phyloP scores from a whole-genome alignment of 1,140 invertebrate species.

The Cryptotermes secundus region DNA sequence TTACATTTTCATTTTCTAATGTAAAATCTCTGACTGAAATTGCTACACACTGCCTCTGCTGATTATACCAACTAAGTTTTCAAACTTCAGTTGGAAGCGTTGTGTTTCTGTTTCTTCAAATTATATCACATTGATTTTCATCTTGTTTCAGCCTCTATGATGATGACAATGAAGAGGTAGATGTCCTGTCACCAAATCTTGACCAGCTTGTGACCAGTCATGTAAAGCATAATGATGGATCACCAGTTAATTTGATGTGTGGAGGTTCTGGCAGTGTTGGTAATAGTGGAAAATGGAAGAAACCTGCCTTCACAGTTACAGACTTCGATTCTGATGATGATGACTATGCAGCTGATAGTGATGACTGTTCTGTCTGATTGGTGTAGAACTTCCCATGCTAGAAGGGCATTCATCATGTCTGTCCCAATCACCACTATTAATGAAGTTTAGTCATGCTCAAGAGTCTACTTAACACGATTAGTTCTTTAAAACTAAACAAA shows the following conservation, averaged over 20 bases:
- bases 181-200: slow-evolving; percentile 61
- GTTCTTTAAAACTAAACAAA: background rate
- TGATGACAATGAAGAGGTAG: slow-evolving; percentile 54
- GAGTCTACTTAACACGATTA: background rate
- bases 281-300: background rate
- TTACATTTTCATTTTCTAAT: background rate
- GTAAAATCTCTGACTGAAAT: background rate
- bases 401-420: background rate
- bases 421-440: background rate
- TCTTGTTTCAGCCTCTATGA: slow-evolving; percentile 9
- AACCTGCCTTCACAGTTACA: slow-evolving; percentile 31
- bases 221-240: background rate
- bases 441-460: background rate
- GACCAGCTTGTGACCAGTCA: slow-evolving; percentile 54
- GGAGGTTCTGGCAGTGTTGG: background rate
- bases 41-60: background rate
- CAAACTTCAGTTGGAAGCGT: background rate
- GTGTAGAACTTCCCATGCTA: background rate
- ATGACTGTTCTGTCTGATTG: slow-evolving; percentile 50
- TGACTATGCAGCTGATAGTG: slow-evolving; percentile 59
- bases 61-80: background rate
- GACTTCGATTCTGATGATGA: slow-evolving; percentile 39
- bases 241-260: background rate
- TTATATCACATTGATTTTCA: slow-evolving; percentile 15
- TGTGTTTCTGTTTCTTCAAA: slow-evolving; percentile 1